phyloP scores from a whole-genome alignment of 2,888 invertebrate genomes.

The Ectemnius cavifrons region DNA sequence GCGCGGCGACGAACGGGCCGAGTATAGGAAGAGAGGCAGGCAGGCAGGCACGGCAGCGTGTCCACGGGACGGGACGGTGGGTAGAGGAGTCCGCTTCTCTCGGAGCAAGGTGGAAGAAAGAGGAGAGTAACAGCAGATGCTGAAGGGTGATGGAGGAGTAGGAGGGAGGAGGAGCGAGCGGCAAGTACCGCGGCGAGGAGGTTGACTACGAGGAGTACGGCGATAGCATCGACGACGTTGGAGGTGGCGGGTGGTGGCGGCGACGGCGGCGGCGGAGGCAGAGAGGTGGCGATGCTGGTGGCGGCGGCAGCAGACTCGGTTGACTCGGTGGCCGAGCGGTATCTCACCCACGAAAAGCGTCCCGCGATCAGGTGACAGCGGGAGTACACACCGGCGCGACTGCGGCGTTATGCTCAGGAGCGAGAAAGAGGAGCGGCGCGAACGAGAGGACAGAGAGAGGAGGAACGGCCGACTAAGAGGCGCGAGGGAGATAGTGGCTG shows the following conservation, averaged over 20 bases:
- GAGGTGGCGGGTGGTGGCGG: conserved; percentile 21
- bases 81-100: conserved; percentile 31
- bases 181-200: conserved; percentile 9
- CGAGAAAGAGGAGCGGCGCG: conserved; percentile 53
- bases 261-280: conserved; percentile 44
- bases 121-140: conserved; percentile 41
- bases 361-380: conserved; percentile 75
- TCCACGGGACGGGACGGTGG: conserved; percentile 48
- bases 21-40: conserved; percentile 54
- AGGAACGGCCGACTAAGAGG: conserved; percentile 46
- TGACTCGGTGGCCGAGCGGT: conserved; percentile 72
- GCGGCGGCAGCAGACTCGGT: conserved; percentile 62
- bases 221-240: conserved; percentile 1
- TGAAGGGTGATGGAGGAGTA: conserved; percentile 25
- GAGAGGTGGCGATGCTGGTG: conserved; percentile 44
- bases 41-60: conserved; percentile 31
- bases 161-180: conserved; percentile 22
- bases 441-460: conserved; percentile 48
- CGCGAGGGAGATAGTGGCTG: conserved; percentile 34
- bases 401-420: conserved; percentile 42
- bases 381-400: conserved; percentile 61
- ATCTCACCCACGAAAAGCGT: conserved; percentile 76
- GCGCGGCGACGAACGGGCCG: conserved; percentile 59
- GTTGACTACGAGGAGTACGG: conserved; percentile 5
- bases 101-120: conserved; percentile 11